Evolutionary conservation across 2,888 invertebrate genomes (phyloP), one percentile per base, ranked within the genome.

Genomic region (Plebejus melissa): DNA sequence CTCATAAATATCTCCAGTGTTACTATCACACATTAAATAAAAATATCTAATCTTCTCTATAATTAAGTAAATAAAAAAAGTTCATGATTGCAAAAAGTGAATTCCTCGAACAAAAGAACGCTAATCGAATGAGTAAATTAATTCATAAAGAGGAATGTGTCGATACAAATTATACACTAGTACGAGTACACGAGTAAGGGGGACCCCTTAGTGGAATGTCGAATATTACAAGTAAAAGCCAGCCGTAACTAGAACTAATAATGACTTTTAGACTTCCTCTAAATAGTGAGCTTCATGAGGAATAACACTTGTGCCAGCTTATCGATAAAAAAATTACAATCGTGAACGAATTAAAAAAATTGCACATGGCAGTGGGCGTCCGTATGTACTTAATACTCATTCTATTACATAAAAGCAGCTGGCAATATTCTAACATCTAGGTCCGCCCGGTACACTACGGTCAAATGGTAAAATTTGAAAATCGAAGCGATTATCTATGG

Each of bases 21-120:
- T 90, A 89, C 89, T 90, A 88, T 90, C 91, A 90, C 90, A 90
- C 90, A 87, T 90, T 89, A 89, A 91, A 91, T 90, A 91, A 90
- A 82, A 90, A 91, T 90, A 91, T 91, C 90, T 90, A 91, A 91
- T 93, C 90, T 91, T 91, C 89, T 88, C 89, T 90, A 89, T 86
- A 83, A 87, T 88, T 88, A 91, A 89, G 90, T 90, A 91, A 90
- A 89, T 89, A 90, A 87, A 86, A 86, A 82, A 84, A 86, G 86
- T 89, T 90, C 84, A 88, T 88, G 84, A 87, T 88, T 88, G 90
- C 88, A 88, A 88, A 90, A 83, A 83, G 88, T 89, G 88, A 88
- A 85, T 83, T 84, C 81, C 81, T 79, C 79, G 76, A 79, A 79
- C 69, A 77, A 41, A 50, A 72, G 13, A 65, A 72, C 54, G 54